Evolutionary conservation across 1,140 invertebrate genomes (phyloP).

Genomic region (Drosophila sechellia): DNA sequence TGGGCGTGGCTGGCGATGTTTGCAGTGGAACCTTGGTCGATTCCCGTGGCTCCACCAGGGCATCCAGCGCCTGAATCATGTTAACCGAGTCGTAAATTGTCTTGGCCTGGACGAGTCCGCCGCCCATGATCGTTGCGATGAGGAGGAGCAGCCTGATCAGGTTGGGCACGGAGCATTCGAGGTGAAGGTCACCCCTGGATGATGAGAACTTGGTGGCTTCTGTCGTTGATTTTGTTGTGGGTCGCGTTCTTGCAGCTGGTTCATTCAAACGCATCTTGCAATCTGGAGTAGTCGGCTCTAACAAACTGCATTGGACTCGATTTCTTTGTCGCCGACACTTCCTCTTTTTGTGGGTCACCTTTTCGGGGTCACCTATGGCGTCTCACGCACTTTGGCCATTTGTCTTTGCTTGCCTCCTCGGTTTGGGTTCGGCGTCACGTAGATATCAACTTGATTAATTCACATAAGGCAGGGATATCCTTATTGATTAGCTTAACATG

Average conservation of each 20-base stretch:
- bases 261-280: constrained; percentile 81
- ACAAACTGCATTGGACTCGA: constrained; percentile 74
- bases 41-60: not conserved
- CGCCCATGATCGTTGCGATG: constrained; percentile 60
- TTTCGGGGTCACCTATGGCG: constrained; percentile 42
- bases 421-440: constrained; percentile 20
- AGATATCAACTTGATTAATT: constrained; percentile 49
- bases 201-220: constrained; percentile 12
- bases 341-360: constrained; percentile 10
- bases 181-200: constrained; percentile 14
- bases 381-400: constrained; percentile 50
- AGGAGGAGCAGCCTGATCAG: constrained; percentile 66
- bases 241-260: constrained; percentile 57
- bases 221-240: constrained; percentile 42
- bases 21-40: constrained; percentile 13
- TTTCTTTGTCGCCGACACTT: constrained; percentile 17
- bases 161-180: constrained; percentile 56
- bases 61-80: constrained; percentile 22
- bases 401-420: constrained; percentile 13
- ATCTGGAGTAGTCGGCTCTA: constrained; percentile 68
- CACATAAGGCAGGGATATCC: constrained; percentile 29
- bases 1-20: constrained; percentile 22
- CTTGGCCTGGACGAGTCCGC: constrained; percentile 42
- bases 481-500: constrained; percentile 43
- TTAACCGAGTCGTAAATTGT: constrained; percentile 40